Base-by-base conservation (phyloP, 2,797 vertebrate species). In the Anguilla anguilla region DNA sequence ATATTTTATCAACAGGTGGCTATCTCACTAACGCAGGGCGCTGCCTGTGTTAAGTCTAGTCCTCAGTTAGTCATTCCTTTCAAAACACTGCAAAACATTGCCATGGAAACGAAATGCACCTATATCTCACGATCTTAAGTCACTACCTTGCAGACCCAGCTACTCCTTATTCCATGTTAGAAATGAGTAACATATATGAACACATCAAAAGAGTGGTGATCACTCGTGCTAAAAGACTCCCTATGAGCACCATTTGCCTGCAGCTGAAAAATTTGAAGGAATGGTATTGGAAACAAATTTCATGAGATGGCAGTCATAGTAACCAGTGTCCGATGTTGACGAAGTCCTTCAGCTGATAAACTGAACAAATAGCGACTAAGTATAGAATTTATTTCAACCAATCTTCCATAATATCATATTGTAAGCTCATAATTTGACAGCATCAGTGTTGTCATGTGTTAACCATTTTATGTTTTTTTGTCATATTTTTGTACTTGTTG, bases 31-130 rank as follows among this genome's bases (percentile, higher is more conserved):
- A 79, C 2, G 49, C 35, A 3, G 49, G 69, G 13, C 83, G 83
- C n/a, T 77, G 87, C 64, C 22, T 59, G 39, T 35, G 39, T 85
- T 51, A 6, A 46, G 87, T 59, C 31, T 46, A 28, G 51, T 6
- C 83, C 67, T 25, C 83, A 85, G 9, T 64, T 81, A 85, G 69
- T 85, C 87, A 86, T 86, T 35, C 57, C 43, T 46, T 46, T 35
- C 51, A 57, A 87, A 90, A 87, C 86, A 81, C 82, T 51, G 85
- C n/a, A 69, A 90, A 87, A 86, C 87, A 86, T 86, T 83, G 83
- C 31, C 88, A 89, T 83, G 90, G 82, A 72, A 89, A 85, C 39
- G 28, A 46, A 82, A 89, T 51, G 2, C 49, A 64, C 22, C 6
- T 28, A 19, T 79, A 39, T 46, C 31, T 10, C 39, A 7, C 2